These are phyloP conservation scores for Ornithoptera priamus DNA, from an alignment of 2,888 invertebrate species.

Conservation along the genomic window DNA sequence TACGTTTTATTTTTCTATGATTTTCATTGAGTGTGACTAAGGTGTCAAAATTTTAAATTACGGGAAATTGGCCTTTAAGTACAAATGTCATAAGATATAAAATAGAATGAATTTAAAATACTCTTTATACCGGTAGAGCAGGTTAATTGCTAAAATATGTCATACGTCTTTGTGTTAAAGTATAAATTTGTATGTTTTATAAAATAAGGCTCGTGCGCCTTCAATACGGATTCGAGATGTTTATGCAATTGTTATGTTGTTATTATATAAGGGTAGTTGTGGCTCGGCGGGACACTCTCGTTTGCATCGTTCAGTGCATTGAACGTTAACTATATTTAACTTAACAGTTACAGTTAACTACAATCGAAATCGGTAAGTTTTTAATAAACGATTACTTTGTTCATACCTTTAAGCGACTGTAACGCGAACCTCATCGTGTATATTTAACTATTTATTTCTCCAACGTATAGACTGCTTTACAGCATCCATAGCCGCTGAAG, in stretches of 20 bases:
- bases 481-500: too few relatives aligned
- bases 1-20: background rate
- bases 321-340: slow-evolving; percentile 44
- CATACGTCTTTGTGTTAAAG: slow-evolving; percentile 17
- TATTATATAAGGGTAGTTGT: slow-evolving; percentile 76
- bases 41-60: background rate
- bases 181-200: background rate
- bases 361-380: slow-evolving; percentile 50
- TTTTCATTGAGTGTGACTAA: slow-evolving; percentile 24
- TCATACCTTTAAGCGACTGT: background rate
- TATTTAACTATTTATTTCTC: too few relatives aligned
- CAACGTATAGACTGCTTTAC: too few relatives aligned
- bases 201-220: slow-evolving; percentile 39
- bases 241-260: slow-evolving; percentile 78
- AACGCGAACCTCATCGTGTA: too few relatives aligned
- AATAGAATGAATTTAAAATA: slow-evolving; percentile 31
- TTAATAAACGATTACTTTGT: slow-evolving; percentile 10
- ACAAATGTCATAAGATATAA: slow-evolving; percentile 33
- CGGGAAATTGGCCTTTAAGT: slow-evolving; percentile 10
- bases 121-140: slow-evolving; percentile 30
- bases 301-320: slow-evolving; percentile 63
- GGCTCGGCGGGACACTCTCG: slow-evolving; percentile 56
- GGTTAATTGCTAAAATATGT: slow-evolving; percentile 3
- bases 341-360: slow-evolving; percentile 27
- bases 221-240: slow-evolving; percentile 60